Evolutionary conservation across 2,888 invertebrate genomes (phyloP).

Genomic region (Macropis europaea): DNA sequence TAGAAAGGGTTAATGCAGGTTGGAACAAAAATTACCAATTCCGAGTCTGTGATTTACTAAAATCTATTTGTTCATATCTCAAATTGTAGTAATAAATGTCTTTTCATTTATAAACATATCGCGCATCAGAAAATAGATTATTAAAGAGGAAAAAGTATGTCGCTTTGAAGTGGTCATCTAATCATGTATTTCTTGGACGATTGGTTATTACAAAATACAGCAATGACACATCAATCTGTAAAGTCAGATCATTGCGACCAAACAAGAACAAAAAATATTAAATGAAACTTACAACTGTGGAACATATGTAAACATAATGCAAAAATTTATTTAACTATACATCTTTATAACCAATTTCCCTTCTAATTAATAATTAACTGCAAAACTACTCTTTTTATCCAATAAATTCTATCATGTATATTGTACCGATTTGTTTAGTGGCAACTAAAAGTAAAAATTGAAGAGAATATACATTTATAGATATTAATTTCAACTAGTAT

Average conservation of each 20-base stretch:
- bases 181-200: conserved; percentile 11
- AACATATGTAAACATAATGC: background rate
- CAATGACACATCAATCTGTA: background rate
- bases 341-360: conserved; percentile 38
- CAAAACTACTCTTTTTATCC: conserved; percentile 35
- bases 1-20: conserved; percentile 1
- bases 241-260: background rate
- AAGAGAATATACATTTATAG: conserved; percentile 39
- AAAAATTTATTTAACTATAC: conserved; percentile 24
- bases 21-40: conserved; percentile 20
- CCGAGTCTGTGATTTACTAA: conserved; percentile 40
- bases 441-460: conserved; percentile 28
- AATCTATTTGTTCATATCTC: conserved; percentile 9
- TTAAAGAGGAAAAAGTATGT: background rate
- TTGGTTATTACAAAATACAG: background rate
- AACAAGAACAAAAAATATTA: background rate
- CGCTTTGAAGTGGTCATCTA: background rate
- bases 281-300: background rate
- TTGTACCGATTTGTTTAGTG: conserved; percentile 42
- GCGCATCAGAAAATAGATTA: background rate
- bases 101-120: conserved; percentile 40
- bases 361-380: conserved; percentile 29
- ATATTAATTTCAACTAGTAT: background rate
- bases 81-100: conserved; percentile 5
- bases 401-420: conserved; percentile 40